A percentile compares a stretch with the other conserved stretches of the same genome.
Conservation (phyloP, 2,113 vertebrate genomes). For the Neogobius melanostomus region DNA sequence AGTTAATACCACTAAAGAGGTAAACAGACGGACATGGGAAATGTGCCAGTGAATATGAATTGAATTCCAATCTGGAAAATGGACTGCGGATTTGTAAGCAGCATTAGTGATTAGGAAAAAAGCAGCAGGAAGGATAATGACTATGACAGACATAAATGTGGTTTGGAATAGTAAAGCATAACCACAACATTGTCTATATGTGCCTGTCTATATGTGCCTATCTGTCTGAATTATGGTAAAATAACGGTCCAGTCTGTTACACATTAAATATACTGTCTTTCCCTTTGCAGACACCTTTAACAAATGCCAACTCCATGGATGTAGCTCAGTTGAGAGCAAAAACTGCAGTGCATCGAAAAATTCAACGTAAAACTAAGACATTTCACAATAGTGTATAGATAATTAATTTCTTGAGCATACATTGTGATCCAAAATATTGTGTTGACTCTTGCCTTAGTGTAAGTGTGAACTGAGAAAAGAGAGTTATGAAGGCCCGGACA, state of each 20-base stretch:
- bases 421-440: not conserved
- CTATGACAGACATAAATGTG: not conserved
- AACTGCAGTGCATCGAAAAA: too few species aligned
- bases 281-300: too few species aligned
- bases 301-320: too few species aligned
- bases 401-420: not conserved
- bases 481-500: not conserved
- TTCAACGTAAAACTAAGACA: too few species aligned
- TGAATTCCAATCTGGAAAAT: constrained; percentile 23
- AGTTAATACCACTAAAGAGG: constrained; percentile 42
- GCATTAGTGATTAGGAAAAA: constrained; percentile 42
- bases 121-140: constrained; percentile 1
- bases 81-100: constrained; percentile 25
- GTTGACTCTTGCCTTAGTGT: not conserved
- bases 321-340: too few species aligned
- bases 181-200: too few species aligned
- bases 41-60: constrained; percentile 33
- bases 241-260: too few species aligned
- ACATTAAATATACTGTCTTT: too few species aligned
- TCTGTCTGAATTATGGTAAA: too few species aligned
- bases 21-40: constrained; percentile 44
- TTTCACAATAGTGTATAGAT: too few species aligned
- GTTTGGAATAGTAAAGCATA: not conserved
- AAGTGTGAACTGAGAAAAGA: not conserved
- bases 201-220: too few species aligned